Base-by-base conservation (phyloP, 2,113 vertebrate species). In the Piprites chloris region DNA sequence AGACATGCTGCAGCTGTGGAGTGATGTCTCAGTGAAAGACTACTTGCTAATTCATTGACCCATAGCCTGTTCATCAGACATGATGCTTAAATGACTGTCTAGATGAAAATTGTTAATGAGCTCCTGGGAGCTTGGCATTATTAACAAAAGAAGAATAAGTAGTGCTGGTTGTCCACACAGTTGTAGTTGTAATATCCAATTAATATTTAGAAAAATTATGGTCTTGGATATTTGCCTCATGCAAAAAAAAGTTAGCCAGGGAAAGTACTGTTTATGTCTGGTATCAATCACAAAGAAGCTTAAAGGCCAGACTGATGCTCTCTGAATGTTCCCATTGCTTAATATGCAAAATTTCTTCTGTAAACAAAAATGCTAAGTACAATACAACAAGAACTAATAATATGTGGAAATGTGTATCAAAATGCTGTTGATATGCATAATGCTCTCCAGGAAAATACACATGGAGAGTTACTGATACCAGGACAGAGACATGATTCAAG, bases 101-200 rank as follows among this genome's bases (percentile, higher is more conserved):
- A 53, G 71, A 77, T 83, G 67, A 84, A 49, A 83, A 39, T 47
- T 75, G 53, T 49, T 96, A 89, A 95, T 96, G 77, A 95, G 52
- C 49, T 89, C 23, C 52, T 59, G 53, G 41, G 46, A 82, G 55
- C 49, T 56, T 89, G 76, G 33, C 56, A 30, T 91, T 93, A 80
- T 65, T 81, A 93, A 72, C 32, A 74, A 77, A 96, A 80, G 53
- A 85, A 67, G 66, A 82, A 24, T 37, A 73, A 93, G 62, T 55
- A 71, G 16, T 68, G 58, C 42, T 80, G 52, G 59, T 67, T 90
- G 52, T 62, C 3, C 4, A 37, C 28, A 35, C 62, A 83, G 55
- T 75, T 95, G 69, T 81, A 50, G 14, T 68, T 92, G 47, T 78
- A 90, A 50, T 83, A 84, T 33, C 61, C 71, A 95, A 88, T 89